Percentiles rank a stretch among this genome's conserved stretches.
Evolutionary conservation across 2,888 invertebrate species (phyloP).

Genomic region (Eupsilia transversa): DNA sequence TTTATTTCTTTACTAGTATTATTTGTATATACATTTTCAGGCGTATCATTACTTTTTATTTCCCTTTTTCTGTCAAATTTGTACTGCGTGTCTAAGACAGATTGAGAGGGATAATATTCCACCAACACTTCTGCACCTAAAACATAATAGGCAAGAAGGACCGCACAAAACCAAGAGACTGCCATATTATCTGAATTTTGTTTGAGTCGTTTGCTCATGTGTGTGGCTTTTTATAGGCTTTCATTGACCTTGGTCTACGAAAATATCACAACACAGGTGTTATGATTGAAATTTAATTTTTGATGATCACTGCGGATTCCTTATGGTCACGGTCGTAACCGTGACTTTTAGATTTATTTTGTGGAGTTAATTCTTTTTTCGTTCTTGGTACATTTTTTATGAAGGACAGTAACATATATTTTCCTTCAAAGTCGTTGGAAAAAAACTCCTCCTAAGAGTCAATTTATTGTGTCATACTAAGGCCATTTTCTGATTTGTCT

Average conservation of each 20-base stretch:
- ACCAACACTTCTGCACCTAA: slow-evolving; percentile 70
- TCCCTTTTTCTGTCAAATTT: slow-evolving; percentile 54
- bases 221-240: slow-evolving; percentile 76
- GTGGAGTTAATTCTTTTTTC: slow-evolving; percentile 34
- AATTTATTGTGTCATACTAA: no score
- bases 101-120: slow-evolving; percentile 81
- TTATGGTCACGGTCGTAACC: slow-evolving; percentile 74
- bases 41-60: slow-evolving; percentile 32
- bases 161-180: slow-evolving; percentile 37
- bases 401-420: slow-evolving; percentile 25
- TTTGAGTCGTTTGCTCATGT: slow-evolving; percentile 33
- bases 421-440: background rate
- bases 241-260: slow-evolving; percentile 76
- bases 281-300: slow-evolving; percentile 88
- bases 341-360: slow-evolving; percentile 69
- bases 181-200: slow-evolving; percentile 45
- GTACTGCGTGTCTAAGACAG: slow-evolving; percentile 48
- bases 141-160: slow-evolving; percentile 38
- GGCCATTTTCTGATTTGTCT: no score
- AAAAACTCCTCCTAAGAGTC: background rate
- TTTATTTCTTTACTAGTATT: slow-evolving; percentile 16
- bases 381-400: slow-evolving; percentile 40
- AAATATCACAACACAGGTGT: slow-evolving; percentile 85
- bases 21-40: slow-evolving; percentile 5
- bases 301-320: slow-evolving; percentile 76